Conservation (phyloP, 2,113 vertebrate genomes). For the Polyodon spathula region DNA sequence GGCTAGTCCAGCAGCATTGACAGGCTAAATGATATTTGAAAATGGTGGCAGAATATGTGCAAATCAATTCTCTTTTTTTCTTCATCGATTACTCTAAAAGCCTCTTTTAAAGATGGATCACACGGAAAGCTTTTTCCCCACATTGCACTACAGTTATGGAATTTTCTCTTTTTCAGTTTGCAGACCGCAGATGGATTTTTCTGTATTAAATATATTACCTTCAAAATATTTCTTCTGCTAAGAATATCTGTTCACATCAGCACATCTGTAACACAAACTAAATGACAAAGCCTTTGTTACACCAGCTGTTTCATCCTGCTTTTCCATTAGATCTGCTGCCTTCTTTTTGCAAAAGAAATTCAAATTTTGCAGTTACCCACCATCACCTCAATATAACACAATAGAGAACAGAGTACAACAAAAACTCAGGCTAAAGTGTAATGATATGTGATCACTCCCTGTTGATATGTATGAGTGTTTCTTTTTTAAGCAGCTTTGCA, state of each 20-base stretch:
- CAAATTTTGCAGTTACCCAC: too few species aligned
- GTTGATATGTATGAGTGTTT: too few species aligned
- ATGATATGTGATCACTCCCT: too few species aligned
- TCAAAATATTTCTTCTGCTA: not conserved
- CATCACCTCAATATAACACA: too few species aligned
- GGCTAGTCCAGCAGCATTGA: slow-evolving; percentile 39
- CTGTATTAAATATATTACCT: not conserved
- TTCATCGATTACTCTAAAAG: slow-evolving; percentile 65
- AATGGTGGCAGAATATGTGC: slow-evolving; percentile 41
- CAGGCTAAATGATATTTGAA: slow-evolving; percentile 46
- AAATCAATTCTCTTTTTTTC: slow-evolving; percentile 52
- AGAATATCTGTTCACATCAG: not conserved
- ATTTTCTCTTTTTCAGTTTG: slow-evolving; percentile 20
- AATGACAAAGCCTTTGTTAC: too few species aligned
- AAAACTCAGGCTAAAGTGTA: too few species aligned
- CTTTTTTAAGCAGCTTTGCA: too few species aligned
- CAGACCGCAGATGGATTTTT: slow-evolving; percentile 20
- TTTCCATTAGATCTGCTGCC: too few species aligned
- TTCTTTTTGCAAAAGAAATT: too few species aligned
- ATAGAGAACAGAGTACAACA: too few species aligned
- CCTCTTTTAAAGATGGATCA: slow-evolving; percentile 61
- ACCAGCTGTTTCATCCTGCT: too few species aligned
- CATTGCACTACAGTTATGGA: slow-evolving; percentile 46
- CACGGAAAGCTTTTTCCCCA: slow-evolving; percentile 49
- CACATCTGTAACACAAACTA: too few species aligned